Evolutionary conservation across 1,140 invertebrate species (phyloP), one percentile per base, ranked within the genome.

Genomic region (Nephotettix cincticeps): DNA sequence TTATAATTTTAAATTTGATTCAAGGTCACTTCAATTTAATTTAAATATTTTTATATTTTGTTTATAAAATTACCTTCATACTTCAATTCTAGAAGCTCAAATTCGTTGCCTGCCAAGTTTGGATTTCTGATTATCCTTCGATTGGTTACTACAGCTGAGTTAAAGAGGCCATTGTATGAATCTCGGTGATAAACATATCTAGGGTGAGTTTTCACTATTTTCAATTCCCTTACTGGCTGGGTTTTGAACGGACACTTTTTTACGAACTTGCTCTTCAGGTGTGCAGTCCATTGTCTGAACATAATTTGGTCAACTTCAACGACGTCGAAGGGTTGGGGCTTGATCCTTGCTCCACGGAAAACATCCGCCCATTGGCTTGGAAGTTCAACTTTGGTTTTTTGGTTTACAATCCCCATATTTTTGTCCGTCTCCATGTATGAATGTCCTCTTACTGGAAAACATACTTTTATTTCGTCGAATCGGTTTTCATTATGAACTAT

Each of bases 371-470:
- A 71, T 54, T 71, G 14, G 29, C 27, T 4, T 27, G 70, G 70
- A n/a, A 71, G 28, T 47, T 71, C 64, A n/a, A 68, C 65, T 56
- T 23, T 14, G 19, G 70, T 28, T 71, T 71, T 71, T 36, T 40
- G 40, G n/a, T 71, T 68, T 11, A 71, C 23, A 19, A 71, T 30
- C 19, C 70, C 54, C 45, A 68, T 47, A 27, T 75, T 61, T 47
- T 63, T 73, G 58, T 76, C 72, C n/a, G 72, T 72, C 28, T 73
- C 71, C 13, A 73, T 30, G 47, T 76, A 75, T 6, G 71, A 76
- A 63, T 76, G 73, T 17, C 73, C 75, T 25, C 71, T 0, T 43
- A 74, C 66, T 21, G 75, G 75, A 64, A 76, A 76, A 19, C 70
- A 64, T 17, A 72, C 36, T 69, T 65, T 73, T 36, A 72, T 32